Percentiles rank a stretch among this genome's conserved stretches.
phyloP scores from a whole-genome alignment of 2,113 vertebrate genomes.

The Hystrix brachyura region DNA sequence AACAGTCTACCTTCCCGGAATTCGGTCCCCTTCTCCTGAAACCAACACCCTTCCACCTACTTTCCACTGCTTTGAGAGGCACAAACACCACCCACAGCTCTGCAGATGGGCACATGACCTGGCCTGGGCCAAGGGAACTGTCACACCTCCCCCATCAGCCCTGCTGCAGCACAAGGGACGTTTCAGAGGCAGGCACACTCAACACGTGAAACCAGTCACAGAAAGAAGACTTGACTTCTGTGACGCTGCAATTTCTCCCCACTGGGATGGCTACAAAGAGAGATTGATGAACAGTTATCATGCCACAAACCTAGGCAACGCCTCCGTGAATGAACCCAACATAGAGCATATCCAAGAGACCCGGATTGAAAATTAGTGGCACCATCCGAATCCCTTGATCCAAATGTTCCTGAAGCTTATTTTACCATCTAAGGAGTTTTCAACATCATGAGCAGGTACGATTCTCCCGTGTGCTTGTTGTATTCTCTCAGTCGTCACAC shows the following conservation, averaged over 20 bases:
- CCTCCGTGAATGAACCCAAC: neutral
- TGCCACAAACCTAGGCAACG: neutral
- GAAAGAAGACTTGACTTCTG: neutral
- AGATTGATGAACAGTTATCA: neutral
- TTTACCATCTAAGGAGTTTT: no score
- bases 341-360: neutral
- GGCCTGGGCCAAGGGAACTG: no score
- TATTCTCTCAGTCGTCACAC: neutral
- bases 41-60: neutral
- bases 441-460: neutral
- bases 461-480: neutral
- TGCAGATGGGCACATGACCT: neutral
- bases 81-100: neutral
- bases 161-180: neutral
- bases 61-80: neutral
- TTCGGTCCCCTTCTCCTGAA: neutral
- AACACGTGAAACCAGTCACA: neutral
- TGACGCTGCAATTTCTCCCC: neutral
- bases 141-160: no score
- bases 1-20: neutral
- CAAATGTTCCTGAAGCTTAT: neutral
- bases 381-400: neutral
- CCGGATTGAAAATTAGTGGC: no score
- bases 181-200: accelerated
- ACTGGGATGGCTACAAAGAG: neutral